These are phyloP conservation scores for Drosophila santomea DNA, from an alignment of 1,140 invertebrate genomes.

Conservation along the genomic window DNA sequence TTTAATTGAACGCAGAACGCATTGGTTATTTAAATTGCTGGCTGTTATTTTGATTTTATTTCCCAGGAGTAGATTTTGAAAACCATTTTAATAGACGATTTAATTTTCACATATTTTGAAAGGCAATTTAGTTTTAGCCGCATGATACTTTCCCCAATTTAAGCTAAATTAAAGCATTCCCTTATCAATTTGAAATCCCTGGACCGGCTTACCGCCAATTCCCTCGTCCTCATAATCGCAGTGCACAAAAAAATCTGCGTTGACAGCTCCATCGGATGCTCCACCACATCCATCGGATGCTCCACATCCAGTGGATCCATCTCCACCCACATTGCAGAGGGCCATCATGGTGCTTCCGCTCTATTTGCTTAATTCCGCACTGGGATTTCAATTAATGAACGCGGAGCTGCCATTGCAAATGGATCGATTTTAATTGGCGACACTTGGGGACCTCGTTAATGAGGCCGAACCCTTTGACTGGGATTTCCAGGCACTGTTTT, in stretches of 20 bases:
- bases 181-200: slow-evolving; percentile 10
- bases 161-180: not conserved
- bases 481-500: too few species aligned
- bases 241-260: slow-evolving; percentile 20
- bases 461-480: slow-evolving; percentile 16
- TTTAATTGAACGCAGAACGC: too few species aligned
- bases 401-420: slow-evolving; percentile 13
- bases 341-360: slow-evolving; percentile 56
- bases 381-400: slow-evolving; percentile 40
- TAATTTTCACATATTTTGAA: too few species aligned
- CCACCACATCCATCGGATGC: not conserved
- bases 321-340: slow-evolving; percentile 20
- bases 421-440: slow-evolving; percentile 54
- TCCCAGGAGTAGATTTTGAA: too few species aligned
- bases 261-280: not conserved
- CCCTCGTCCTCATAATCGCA: slow-evolving; percentile 66
- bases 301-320: not conserved
- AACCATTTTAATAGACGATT: too few species aligned
- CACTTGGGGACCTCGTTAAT: slow-evolving; percentile 53
- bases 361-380: slow-evolving; percentile 50
- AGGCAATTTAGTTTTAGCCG: not conserved
- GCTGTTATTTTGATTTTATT: too few species aligned
- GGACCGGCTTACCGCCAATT: slow-evolving; percentile 64
- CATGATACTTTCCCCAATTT: not conserved
- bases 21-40: not conserved